Evolutionary conservation across 2,113 vertebrate genomes (phyloP).

Genomic region (Aptenodytes forsteri): DNA sequence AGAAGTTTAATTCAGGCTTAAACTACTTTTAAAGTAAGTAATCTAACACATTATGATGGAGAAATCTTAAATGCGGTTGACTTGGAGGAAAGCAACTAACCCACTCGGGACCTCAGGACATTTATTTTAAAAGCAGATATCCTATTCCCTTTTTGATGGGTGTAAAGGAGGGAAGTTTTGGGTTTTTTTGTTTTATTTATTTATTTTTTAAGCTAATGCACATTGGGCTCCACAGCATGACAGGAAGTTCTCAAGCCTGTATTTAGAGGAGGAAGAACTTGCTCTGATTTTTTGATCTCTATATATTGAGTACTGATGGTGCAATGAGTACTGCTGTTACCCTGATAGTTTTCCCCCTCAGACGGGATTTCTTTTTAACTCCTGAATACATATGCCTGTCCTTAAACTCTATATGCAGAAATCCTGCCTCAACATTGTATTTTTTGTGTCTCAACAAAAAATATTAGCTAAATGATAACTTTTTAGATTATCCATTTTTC

Average conservation of each 20-base stretch:
- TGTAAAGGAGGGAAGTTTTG: neutral
- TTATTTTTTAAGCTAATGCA: neutral
- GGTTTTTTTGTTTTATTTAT: rapidly evolving
- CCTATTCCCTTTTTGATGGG: neutral
- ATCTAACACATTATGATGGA: neutral
- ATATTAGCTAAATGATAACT: neutral
- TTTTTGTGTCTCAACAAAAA: neutral
- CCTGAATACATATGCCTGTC: neutral
- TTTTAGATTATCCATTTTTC: neutral
- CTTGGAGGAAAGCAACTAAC: neutral
- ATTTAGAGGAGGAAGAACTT: neutral
- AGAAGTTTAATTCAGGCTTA: neutral
- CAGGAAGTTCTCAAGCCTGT: neutral
- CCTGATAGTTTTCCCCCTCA: neutral
- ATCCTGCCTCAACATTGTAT: neutral
- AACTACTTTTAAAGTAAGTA: neutral
- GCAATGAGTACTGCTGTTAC: neutral
- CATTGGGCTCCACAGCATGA: neutral
- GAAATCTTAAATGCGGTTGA: neutral
- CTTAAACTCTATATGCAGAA: neutral
- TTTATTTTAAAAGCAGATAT: neutral
- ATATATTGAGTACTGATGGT: neutral
- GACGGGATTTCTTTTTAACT: neutral
- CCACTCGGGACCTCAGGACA: neutral
- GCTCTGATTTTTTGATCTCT: neutral